Percentiles rank a stretch among this genome's conserved stretches.
Conservation (phyloP, 2,797 vertebrate species). For the Darevskia mixta region DNA sequence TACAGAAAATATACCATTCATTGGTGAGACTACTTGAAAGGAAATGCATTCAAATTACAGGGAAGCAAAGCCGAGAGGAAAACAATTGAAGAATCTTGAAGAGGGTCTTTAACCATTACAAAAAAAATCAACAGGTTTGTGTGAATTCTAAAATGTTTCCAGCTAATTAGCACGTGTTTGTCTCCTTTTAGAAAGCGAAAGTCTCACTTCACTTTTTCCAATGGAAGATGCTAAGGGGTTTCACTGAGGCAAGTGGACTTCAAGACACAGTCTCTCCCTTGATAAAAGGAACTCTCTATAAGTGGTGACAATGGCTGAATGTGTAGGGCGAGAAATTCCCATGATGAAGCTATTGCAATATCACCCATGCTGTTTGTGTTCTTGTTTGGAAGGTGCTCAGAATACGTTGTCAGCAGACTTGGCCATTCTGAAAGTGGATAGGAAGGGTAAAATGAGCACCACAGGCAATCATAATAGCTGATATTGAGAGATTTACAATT, state of each 20-base stretch:
- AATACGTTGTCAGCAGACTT: neutral
- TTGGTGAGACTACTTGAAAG: slow-evolving; percentile 11
- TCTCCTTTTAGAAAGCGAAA: neutral
- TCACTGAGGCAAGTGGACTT: neutral
- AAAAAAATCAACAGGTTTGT: neutral
- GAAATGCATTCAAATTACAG: slow-evolving; percentile 25
- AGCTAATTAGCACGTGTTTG: neutral
- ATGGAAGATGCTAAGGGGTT: neutral
- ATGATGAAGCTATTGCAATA: neutral
- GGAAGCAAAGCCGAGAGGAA: neutral
- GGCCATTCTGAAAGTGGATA: neutral
- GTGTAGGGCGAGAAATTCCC: neutral
- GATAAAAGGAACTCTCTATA: neutral
- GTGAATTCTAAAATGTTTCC: neutral
- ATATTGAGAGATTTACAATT: neutral
- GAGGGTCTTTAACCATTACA: slow-evolving; percentile 15
- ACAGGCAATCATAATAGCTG: neutral
- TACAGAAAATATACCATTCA: slow-evolving; percentile 1
- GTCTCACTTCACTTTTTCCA: neutral
- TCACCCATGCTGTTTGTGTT: neutral
- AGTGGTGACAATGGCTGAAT: neutral
- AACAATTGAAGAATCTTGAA: neutral
- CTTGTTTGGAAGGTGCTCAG: neutral
- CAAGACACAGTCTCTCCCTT: neutral
- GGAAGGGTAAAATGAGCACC: neutral